These are phyloP conservation scores for Pantala flavescens DNA, from an alignment of 1,140 invertebrate species.

Conservation along the genomic window DNA sequence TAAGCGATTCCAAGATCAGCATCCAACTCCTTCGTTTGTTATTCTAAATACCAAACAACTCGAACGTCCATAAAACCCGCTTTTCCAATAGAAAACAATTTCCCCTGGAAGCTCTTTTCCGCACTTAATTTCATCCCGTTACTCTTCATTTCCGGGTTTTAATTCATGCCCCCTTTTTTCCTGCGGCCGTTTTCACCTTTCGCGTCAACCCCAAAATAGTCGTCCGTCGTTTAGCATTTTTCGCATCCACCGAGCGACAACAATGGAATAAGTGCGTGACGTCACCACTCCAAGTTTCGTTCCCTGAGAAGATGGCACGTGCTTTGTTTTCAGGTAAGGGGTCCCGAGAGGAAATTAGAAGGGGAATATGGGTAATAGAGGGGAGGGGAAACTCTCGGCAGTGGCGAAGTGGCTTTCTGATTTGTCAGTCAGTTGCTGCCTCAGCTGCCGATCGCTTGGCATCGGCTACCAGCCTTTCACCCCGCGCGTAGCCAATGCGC, in stretches of 20 bases:
- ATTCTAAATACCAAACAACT: too few species aligned
- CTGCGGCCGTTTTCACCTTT: background rate
- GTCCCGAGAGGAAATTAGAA: background rate
- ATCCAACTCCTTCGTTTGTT: too few species aligned
- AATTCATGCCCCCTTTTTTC: background rate
- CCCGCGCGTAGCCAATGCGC: too few species aligned
- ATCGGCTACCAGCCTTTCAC: too few species aligned
- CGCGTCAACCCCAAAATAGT: background rate
- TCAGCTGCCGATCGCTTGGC: background rate
- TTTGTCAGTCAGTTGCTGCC: background rate
- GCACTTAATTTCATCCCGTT: background rate
- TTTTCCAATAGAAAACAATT: too few species aligned
- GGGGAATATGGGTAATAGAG: background rate
- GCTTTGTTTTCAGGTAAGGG: background rate
- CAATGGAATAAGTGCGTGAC: background rate
- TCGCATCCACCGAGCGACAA: background rate
- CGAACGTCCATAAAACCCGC: too few species aligned
- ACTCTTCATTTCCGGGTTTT: background rate
- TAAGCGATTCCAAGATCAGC: too few species aligned
- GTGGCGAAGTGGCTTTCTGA: background rate
- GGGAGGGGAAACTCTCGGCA: background rate
- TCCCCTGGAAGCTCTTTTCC: too few species aligned
- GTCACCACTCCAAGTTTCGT: background rate
- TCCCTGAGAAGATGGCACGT: background rate
- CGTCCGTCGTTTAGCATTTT: background rate